A percentile compares a stretch with the other conserved stretches of the same genome.
phyloP scores from a whole-genome alignment of 2,797 vertebrate species.

The Micrastur ruficollis region DNA sequence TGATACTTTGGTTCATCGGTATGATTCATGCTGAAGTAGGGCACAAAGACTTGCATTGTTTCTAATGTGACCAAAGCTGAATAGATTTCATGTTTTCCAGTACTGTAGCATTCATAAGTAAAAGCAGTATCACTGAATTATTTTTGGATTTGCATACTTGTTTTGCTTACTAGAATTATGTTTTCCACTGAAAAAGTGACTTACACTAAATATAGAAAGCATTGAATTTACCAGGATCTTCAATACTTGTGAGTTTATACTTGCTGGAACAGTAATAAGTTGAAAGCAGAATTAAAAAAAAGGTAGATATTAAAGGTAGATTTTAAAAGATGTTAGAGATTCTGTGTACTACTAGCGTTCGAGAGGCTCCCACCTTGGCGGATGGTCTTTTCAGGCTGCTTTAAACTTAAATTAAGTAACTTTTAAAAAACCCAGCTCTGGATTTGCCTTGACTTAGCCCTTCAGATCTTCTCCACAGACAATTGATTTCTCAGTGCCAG shows the following conservation, averaged over 20 bases:
- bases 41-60: background rate
- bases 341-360: background rate
- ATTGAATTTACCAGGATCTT: background rate
- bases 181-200: background rate
- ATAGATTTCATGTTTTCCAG: background rate
- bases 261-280: background rate
- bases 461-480: background rate
- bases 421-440: background rate
- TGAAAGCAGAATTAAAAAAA: background rate
- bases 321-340: background rate
- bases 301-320: background rate
- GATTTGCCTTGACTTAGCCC: background rate
- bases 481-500: slow-evolving; percentile 11
- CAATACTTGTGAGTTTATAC: background rate
- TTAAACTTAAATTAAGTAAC: background rate
- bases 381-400: background rate
- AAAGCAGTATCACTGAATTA: background rate
- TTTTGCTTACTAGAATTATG: background rate
- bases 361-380: background rate
- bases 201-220: background rate
- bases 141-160: background rate
- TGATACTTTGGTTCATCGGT: background rate
- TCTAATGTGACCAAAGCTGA: background rate
- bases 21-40: background rate
- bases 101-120: background rate